These are phyloP conservation scores for Chaetodon trifascialis DNA, from an alignment of 2,113 vertebrate species.

Conservation along the genomic window DNA sequence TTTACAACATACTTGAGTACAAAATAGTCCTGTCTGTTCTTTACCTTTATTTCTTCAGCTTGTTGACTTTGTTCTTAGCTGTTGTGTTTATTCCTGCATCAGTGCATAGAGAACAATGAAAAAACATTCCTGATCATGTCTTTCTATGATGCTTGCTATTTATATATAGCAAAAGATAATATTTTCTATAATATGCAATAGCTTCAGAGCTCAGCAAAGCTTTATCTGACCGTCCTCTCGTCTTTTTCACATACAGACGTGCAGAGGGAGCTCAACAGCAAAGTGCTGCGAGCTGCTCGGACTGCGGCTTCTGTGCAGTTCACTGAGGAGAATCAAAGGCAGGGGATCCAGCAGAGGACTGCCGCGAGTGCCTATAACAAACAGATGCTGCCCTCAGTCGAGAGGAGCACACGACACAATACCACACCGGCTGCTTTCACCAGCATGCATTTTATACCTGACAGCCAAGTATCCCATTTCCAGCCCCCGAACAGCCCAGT, in stretches of 20 bases:
- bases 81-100: no score
- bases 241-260: conserved; percentile 70
- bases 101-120: no score
- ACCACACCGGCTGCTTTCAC: conserved; percentile 84
- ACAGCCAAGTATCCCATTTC: conserved; percentile 11
- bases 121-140: not conserved
- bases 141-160: conserved; percentile 6
- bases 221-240: conserved; percentile 1
- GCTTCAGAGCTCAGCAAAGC: conserved; percentile 5
- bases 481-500: conserved; percentile 24
- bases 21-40: no score
- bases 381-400: conserved; percentile 78
- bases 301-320: conserved; percentile 26
- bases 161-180: not conserved
- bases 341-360: conserved; percentile 41
- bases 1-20: no score
- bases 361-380: conserved; percentile 46
- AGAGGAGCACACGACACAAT: conserved; percentile 73
- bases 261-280: conserved; percentile 64
- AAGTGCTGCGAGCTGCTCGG: not conserved
- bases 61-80: no score
- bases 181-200: not conserved
- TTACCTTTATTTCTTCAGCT: no score
- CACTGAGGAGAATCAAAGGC: conserved; percentile 73
- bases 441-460: conserved; percentile 77